Evolutionary conservation across 2,113 vertebrate species (phyloP), one percentile per base, ranked within the genome.

Genomic region (Pitta sordida): DNA sequence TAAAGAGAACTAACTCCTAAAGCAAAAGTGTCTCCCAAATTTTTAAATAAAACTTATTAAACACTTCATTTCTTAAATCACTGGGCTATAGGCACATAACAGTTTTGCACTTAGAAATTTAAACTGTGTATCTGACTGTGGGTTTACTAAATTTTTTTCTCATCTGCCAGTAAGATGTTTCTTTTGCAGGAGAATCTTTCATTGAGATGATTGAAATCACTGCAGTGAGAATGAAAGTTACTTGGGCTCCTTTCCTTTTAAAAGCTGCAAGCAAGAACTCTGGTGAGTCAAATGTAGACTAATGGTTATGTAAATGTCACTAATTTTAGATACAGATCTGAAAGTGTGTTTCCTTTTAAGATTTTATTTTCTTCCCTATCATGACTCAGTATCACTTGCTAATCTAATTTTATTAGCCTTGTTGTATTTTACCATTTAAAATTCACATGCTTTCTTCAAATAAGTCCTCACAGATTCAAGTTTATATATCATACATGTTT

Each of bases 281-380:
- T 91, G 94, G 95, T 96, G 95, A 96, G 94, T 96, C 95, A 95
- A 96, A 96, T 83, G 91, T 95, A 95, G 94, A 95, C 91, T 95
- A 95, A 94, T 96, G 95, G 94, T 96, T 96, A 96, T 95, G 95
- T 96, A 96, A 96, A 96, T 96, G 91, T 86, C 93, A 94, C 96
- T 96, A 96, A 95, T 96, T 95, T 96, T 96, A 95, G 96, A 91
- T 95, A 85, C 82, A 95, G 91, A 94, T 95, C 91, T 96, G 93
- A 95, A 96, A 96, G 88, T 88, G 91, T 94, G 87, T 96, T 96
- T 96, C 94, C 93, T 96, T 95, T 95, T 90, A 95, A 93, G 91
- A 95, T 91, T 94, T 93, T 83, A 94, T 96, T 95, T 92, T 96
- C 82, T 93, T 90, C 91, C 64, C 79, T 95, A 90, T 93, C 91